Conservation (phyloP, 2,888 invertebrate species). For the Ochropleura leucogaster region DNA sequence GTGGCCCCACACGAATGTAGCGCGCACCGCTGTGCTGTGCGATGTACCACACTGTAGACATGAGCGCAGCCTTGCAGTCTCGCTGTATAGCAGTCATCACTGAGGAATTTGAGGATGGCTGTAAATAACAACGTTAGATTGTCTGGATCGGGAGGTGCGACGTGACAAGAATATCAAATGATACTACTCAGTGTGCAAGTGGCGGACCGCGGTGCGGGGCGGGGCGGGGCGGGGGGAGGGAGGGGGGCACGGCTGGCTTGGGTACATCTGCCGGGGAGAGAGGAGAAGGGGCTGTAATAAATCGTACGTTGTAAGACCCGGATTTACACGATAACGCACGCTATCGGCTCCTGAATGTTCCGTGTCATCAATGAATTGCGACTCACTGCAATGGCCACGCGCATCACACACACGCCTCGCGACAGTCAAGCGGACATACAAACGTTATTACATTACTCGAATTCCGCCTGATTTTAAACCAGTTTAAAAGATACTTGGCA, state of each 20-base stretch:
- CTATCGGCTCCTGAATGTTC: constrained; percentile 20
- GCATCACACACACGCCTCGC: background rate
- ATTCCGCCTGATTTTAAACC: background rate
- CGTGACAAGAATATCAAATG: constrained; percentile 36
- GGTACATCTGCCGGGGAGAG: background rate
- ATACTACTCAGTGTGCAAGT: constrained; percentile 22
- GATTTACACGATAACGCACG: constrained; percentile 41
- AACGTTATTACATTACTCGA: background rate
- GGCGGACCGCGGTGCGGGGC: background rate
- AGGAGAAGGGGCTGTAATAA: constrained; percentile 10
- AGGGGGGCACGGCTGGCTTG: background rate
- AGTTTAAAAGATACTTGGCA: background rate
- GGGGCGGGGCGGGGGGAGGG: background rate
- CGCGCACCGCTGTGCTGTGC: background rate
- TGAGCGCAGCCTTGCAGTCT: too few relatives aligned
- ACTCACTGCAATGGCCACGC: background rate
- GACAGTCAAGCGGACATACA: background rate
- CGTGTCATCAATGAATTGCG: background rate
- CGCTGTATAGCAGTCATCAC: background rate
- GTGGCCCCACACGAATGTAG: background rate
- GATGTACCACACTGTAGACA: background rate
- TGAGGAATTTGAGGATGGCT: constrained; percentile 8
- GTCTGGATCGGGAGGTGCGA: constrained; percentile 1
- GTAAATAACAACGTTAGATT: constrained; percentile 23
- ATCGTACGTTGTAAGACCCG: constrained; percentile 39